Conservation (phyloP, 2,113 vertebrate genomes). For the Lonchura striata region DNA sequence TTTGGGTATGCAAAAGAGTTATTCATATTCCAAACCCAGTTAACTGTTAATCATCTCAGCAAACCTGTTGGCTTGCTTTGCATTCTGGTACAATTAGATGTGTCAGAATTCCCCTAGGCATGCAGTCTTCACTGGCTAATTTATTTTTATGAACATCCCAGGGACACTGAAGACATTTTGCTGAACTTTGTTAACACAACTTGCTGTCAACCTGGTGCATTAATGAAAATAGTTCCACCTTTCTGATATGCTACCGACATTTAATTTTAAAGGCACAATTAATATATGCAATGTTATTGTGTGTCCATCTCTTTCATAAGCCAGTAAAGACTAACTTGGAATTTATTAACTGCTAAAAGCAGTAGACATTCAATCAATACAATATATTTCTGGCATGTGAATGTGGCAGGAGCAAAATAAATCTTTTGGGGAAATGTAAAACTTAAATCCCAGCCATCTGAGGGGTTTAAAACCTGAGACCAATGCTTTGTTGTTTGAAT, state of each 20-base stretch:
- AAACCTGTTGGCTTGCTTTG: constrained; percentile 47
- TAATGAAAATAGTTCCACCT: constrained; percentile 34
- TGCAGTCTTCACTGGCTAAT: constrained; percentile 33
- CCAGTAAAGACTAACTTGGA: constrained; percentile 30
- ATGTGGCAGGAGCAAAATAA: neutral
- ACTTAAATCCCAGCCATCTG: neutral
- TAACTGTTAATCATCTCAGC: constrained; percentile 54
- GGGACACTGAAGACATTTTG: neutral
- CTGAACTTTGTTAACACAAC: constrained; percentile 42
- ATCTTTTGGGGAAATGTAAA: constrained; percentile 2
- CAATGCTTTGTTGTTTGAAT: neutral
- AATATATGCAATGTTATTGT: constrained; percentile 39
- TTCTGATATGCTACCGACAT: neutral
- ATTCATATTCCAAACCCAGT: constrained; percentile 40
- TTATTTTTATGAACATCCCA: constrained; percentile 39
- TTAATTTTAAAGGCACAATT: constrained; percentile 49
- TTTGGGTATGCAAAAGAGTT: neutral
- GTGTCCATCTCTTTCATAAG: neutral
- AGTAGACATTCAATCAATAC: constrained; percentile 28
- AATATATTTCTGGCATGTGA: constrained; percentile 5
- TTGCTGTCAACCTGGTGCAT: neutral
- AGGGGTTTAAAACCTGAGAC: neutral
- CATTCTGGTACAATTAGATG: neutral
- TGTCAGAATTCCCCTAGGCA: constrained; percentile 34
- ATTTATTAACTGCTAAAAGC: constrained; percentile 58